Conservation (phyloP, 1,140 invertebrate species). For the Drosophila novamexicana region DNA sequence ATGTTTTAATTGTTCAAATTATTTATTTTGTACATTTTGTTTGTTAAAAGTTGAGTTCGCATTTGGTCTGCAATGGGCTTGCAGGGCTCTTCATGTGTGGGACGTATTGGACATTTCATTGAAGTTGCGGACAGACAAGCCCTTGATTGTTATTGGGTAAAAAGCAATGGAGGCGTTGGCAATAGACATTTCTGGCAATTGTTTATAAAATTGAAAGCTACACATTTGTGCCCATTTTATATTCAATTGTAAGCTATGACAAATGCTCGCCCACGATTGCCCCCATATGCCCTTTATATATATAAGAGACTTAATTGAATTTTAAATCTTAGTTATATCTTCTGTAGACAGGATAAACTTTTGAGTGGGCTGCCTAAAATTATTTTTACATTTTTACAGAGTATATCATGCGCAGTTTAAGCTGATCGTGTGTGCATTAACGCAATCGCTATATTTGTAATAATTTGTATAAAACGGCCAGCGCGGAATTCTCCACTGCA, state of each 20-base stretch:
- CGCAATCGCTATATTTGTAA: conserved; percentile 61
- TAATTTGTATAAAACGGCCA: conserved; percentile 25
- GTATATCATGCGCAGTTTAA: conserved; percentile 4
- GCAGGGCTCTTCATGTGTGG: too few relatives aligned
- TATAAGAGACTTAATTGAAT: not conserved
- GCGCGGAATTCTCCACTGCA: conserved; percentile 61
- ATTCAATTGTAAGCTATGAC: conserved; percentile 40
- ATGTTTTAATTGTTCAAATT: conserved; percentile 39
- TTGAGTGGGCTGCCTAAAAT: too few relatives aligned
- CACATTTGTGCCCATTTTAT: conserved; percentile 6
- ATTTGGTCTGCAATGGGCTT: too few relatives aligned
- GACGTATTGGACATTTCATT: too few relatives aligned
- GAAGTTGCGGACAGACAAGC: too few relatives aligned
- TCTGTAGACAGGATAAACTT: too few relatives aligned
- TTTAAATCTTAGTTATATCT: not conserved
- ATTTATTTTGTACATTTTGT: too few relatives aligned
- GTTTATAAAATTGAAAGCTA: conserved; percentile 38
- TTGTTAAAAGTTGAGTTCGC: too few relatives aligned
- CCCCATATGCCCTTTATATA: not conserved
- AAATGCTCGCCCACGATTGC: conserved; percentile 33
- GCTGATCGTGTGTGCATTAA: conserved; percentile 53
- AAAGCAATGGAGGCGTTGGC: too few relatives aligned
- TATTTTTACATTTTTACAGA: not conserved
- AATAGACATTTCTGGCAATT: not conserved
- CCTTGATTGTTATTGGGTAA: too few relatives aligned